Evolutionary conservation across 2,888 invertebrate genomes (phyloP).

Genomic region (Stenichneumon culpator): DNA sequence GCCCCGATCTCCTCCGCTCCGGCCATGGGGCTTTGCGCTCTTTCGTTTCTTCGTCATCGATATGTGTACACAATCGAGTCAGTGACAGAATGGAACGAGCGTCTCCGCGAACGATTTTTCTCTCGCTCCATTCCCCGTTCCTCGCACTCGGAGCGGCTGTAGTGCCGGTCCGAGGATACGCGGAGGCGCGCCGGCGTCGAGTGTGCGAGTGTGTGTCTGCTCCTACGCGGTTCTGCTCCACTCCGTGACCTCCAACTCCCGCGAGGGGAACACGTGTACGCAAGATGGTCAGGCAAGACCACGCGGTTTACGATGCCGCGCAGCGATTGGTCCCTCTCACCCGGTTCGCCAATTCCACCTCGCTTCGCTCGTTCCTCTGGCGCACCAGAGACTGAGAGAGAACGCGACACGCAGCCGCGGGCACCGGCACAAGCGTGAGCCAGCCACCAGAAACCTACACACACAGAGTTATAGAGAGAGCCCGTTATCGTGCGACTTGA

Average conservation of each 20-base stretch:
- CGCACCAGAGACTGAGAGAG: constrained; percentile 5
- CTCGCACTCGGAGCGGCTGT: constrained; percentile 4
- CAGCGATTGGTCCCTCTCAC: constrained; percentile 47
- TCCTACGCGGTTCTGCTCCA: constrained; percentile 32
- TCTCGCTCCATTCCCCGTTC: constrained; percentile 17
- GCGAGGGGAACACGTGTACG: constrained; percentile 72
- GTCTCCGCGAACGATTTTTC: constrained; percentile 5
- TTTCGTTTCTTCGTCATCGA: not conserved
- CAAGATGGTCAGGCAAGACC: constrained; percentile 67
- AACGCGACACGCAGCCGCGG: constrained; percentile 11
- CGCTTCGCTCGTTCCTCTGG: constrained; percentile 7
- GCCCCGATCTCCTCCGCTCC: not conserved
- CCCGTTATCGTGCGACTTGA: constrained; percentile 17
- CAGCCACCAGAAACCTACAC: not conserved
- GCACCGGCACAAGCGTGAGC: constrained; percentile 1
- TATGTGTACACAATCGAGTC: not conserved
- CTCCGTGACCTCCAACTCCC: constrained; percentile 70
- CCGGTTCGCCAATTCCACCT: constrained; percentile 17
- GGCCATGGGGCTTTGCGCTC: not conserved
- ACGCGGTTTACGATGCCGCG: constrained; percentile 42
- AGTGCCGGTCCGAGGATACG: not conserved
- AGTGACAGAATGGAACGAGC: constrained; percentile 12
- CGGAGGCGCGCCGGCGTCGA: not conserved
- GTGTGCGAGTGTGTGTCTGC: constrained; percentile 51
- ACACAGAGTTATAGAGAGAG: not conserved